These are phyloP conservation scores for Tethya wilhelma DNA, from an alignment of 37 sponge, comb jelly and placozoan species.

Conservation along the genomic window DNA sequence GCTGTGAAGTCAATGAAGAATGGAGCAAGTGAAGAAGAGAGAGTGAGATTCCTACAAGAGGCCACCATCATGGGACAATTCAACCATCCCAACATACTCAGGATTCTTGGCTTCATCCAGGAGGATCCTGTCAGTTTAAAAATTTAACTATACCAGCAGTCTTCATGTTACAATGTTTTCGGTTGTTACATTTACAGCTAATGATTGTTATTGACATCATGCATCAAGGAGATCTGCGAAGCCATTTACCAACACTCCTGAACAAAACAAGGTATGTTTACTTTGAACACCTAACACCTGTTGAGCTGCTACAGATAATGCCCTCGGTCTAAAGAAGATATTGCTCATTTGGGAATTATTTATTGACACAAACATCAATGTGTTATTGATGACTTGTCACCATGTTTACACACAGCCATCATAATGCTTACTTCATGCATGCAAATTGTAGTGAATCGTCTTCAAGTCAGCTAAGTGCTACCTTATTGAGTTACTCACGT, in stretches of 20 bases:
- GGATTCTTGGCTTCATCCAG: constrained; percentile 18
- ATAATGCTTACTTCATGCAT: too few relatives aligned
- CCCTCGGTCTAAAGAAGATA: too few relatives aligned
- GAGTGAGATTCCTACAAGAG: constrained; percentile 56
- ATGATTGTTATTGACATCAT: constrained; percentile 42
- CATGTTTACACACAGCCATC: neutral
- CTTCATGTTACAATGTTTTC: neutral
- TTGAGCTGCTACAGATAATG: too few relatives aligned
- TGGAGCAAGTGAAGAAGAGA: constrained; percentile 27
- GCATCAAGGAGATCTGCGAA: constrained; percentile 51
- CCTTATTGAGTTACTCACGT: constrained; percentile 25
- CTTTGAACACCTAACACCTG: too few relatives aligned
- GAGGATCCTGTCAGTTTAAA: constrained; percentile 6
- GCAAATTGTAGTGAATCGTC: too few relatives aligned
- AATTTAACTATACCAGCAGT: neutral
- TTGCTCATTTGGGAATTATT: too few relatives aligned
- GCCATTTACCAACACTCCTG: constrained; percentile 8
- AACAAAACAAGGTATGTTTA: neutral
- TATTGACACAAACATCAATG: too few relatives aligned
- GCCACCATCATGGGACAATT: constrained; percentile 68
- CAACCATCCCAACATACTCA: constrained; percentile 43
- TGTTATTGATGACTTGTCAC: too few relatives aligned
- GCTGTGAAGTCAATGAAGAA: constrained; percentile 49
- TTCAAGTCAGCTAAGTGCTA: too few relatives aligned
- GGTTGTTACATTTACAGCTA: constrained; percentile 1